These are phyloP conservation scores for Iphiclides podalirius DNA, from an alignment of 2,888 invertebrate genomes.

Conservation along the genomic window DNA sequence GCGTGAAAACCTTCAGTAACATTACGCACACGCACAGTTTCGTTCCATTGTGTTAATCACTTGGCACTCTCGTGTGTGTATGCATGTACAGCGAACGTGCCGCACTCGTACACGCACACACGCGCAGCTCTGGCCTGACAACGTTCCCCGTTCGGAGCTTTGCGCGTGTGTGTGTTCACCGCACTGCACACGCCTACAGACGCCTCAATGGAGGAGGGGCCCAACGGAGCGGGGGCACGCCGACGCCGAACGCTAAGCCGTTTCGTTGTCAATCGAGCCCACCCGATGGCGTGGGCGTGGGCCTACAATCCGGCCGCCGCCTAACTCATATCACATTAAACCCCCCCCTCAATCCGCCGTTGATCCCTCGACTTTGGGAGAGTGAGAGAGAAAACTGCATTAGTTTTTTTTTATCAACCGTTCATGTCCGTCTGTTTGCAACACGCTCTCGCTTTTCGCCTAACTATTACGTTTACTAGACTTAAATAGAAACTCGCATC, in stretches of 20 bases:
- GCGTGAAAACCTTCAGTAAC: no score
- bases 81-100: background rate
- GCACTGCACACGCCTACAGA: no score
- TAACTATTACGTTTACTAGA: slow-evolving; percentile 70
- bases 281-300: no score
- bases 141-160: no score
- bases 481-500: slow-evolving; percentile 57
- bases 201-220: background rate
- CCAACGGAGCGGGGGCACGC: no score
- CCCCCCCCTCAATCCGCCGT: slow-evolving; percentile 43
- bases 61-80: background rate
- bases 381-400: slow-evolving; percentile 59
- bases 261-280: slow-evolving; percentile 69
- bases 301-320: slow-evolving; percentile 35
- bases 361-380: slow-evolving; percentile 71
- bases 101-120: no score
- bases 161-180: no score
- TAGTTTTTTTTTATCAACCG: slow-evolving; percentile 31
- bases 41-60: no score
- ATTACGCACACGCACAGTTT: background rate
- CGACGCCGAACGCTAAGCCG: background rate
- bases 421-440: slow-evolving; percentile 15
- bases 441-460: slow-evolving; percentile 65
- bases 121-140: no score
- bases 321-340: slow-evolving; percentile 61